Conservation (phyloP, 2,888 invertebrate genomes). For the Ochropleura leucogaster region DNA sequence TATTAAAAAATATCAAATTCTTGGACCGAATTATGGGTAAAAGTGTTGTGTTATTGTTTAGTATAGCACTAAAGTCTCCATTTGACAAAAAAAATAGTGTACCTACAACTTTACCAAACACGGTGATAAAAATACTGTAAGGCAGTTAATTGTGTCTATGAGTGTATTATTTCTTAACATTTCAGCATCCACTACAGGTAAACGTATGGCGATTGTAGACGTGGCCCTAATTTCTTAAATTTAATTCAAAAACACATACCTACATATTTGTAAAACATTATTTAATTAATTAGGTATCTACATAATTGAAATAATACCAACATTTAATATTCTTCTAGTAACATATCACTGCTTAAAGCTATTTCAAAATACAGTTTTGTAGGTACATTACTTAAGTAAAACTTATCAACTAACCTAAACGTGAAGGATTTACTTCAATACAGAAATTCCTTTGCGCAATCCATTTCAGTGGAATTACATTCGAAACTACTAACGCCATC, state of each 20-base stretch:
- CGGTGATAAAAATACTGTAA: too few relatives aligned
- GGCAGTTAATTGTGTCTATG: too few relatives aligned
- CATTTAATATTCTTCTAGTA: background rate
- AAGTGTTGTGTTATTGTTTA: too few relatives aligned
- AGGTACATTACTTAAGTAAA: background rate
- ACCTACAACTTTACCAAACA: too few relatives aligned
- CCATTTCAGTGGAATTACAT: background rate
- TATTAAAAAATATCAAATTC: too few relatives aligned
- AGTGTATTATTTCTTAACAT: background rate
- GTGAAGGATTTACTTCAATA: background rate
- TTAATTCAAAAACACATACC: background rate
- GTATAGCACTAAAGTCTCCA: too few relatives aligned
- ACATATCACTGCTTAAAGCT: background rate
- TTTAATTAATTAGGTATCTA: background rate
- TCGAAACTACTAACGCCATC: constrained; percentile 74
- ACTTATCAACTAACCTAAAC: background rate
- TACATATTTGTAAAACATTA: background rate
- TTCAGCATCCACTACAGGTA: background rate
- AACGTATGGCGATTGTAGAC: background rate
- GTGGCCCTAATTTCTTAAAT: background rate
- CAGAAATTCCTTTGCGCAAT: constrained; percentile 5
- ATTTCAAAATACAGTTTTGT: background rate
- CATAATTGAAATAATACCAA: background rate
- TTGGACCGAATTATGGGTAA: too few relatives aligned
- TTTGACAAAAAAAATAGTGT: too few relatives aligned